These are phyloP conservation scores for Eidolon dupreanum DNA, from an alignment of 2,797 vertebrate genomes.

Conservation along the genomic window DNA sequence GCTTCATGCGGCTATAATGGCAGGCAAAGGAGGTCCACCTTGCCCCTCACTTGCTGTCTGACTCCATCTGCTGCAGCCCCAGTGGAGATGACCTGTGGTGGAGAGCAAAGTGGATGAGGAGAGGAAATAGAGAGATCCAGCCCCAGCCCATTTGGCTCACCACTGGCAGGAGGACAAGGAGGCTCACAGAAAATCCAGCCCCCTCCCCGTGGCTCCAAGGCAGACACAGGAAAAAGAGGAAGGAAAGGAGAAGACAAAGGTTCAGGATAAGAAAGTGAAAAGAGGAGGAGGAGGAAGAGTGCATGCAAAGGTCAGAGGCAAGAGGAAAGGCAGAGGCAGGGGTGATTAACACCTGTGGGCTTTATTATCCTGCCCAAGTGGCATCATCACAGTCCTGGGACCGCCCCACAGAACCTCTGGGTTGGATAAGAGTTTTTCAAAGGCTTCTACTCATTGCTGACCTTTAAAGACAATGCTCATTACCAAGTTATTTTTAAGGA, in stretches of 20 bases:
- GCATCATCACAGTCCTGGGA: not conserved
- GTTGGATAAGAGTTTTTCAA: not conserved
- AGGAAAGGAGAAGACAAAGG: not conserved
- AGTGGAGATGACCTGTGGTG: not conserved
- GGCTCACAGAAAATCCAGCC: not conserved
- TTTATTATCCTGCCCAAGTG: not conserved
- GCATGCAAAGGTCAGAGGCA: not conserved
- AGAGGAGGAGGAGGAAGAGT: not conserved
- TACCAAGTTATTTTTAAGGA: not conserved
- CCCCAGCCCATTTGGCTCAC: rapidly evolving
- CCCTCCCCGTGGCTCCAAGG: not conserved
- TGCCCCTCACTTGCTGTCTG: not conserved
- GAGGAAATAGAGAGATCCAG: not conserved
- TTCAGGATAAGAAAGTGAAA: not conserved
- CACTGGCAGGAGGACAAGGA: not conserved
- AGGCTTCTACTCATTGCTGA: not conserved
- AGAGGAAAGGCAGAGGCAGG: not conserved
- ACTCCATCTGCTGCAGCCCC: not conserved
- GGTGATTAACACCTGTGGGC: not conserved
- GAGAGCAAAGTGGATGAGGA: not conserved
- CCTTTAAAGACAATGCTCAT: not conserved
- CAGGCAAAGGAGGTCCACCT: not conserved
- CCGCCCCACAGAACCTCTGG: not conserved
- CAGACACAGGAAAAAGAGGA: not conserved
- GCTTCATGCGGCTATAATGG: not conserved